A percentile compares a stretch with the other conserved stretches of the same genome.
These are phyloP conservation scores for Vesta saturnalis DNA, from an alignment of 2,888 invertebrate species.

Conservation along the genomic window DNA sequence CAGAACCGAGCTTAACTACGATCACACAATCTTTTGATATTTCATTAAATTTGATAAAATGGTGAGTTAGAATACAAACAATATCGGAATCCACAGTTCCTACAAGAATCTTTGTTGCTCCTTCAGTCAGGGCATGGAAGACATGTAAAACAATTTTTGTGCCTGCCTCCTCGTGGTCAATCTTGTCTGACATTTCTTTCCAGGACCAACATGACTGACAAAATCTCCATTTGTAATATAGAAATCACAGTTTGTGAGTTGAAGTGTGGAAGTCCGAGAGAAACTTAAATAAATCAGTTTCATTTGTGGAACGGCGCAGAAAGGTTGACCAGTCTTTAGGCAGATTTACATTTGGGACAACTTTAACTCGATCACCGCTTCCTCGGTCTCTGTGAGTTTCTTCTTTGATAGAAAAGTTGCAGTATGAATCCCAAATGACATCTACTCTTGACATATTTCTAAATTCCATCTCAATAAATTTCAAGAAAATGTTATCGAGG, in stretches of 20 bases:
- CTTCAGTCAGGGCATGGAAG: background rate
- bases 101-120: background rate
- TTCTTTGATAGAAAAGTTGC: background rate
- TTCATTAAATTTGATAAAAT: no score
- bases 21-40: no score
- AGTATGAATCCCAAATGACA: background rate
- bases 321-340: background rate
- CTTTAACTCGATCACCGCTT: background rate
- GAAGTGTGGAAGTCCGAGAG: background rate
- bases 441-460: background rate
- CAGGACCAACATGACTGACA: background rate
- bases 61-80: no score
- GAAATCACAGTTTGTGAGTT: background rate
- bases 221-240: background rate
- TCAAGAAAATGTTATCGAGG: background rate
- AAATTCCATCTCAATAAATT: background rate
- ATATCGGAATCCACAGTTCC: background rate
- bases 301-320: background rate
- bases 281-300: background rate
- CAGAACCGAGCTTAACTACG: no score
- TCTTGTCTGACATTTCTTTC: background rate
- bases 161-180: background rate
- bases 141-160: background rate
- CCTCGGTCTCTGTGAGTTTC: background rate
- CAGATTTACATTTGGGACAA: background rate